Percentiles rank a stretch among this genome's conserved stretches.
Conservation (phyloP, 2,797 vertebrate species). For the Anguilla megastoma region DNA sequence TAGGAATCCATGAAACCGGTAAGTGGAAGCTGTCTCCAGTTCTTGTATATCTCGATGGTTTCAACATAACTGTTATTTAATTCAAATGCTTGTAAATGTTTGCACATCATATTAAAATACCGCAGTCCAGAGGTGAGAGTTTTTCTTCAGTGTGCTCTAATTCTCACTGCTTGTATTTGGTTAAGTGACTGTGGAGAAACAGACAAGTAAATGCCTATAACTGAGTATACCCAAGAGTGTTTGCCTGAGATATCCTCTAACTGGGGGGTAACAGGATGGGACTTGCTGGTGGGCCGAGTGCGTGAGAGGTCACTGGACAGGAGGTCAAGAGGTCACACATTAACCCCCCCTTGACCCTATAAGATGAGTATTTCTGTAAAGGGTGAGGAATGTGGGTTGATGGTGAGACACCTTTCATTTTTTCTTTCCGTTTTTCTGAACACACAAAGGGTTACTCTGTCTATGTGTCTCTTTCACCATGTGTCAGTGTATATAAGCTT, state of each 20-base stretch:
- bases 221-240: not conserved
- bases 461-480: not conserved
- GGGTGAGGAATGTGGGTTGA: conserved; percentile 76
- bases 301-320: conserved; percentile 61
- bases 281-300: conserved; percentile 65
- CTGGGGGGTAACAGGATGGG: not conserved
- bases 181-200: not conserved
- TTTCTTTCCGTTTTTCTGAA: conserved; percentile 49
- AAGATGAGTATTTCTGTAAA: conserved; percentile 69
- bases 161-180: not conserved
- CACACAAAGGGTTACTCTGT: conserved; percentile 50
- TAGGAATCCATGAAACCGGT: too few species aligned
- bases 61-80: not conserved
- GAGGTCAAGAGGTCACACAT: conserved; percentile 50
- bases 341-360: conserved; percentile 73
- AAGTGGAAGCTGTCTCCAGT: too few species aligned
- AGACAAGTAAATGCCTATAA: not conserved
- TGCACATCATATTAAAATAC: not conserved
- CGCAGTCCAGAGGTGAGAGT: not conserved
- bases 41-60: too few species aligned
- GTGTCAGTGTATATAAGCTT: conserved; percentile 31
- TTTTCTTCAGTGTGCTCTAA: not conserved
- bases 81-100: not conserved
- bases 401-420: conserved; percentile 68
- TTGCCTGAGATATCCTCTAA: not conserved